Percentiles rank a stretch among this genome's conserved stretches.
These are phyloP conservation scores for Bryconaethiops microstoma DNA, from an alignment of 2,797 vertebrate genomes.

Conservation along the genomic window DNA sequence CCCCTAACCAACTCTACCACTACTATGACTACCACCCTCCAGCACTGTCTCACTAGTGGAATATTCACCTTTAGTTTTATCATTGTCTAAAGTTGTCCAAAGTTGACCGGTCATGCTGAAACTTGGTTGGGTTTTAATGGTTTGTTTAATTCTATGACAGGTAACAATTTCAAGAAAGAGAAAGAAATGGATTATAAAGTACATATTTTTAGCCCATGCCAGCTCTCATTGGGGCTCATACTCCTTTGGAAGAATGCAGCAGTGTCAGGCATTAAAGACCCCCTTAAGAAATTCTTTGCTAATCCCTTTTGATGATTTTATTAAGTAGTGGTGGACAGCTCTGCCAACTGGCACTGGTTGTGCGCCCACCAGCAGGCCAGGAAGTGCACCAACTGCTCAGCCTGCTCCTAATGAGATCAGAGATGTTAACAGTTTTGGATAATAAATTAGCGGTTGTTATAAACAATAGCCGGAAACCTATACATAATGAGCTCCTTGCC, in stretches of 20 bases:
- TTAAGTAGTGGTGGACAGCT: constrained; percentile 81
- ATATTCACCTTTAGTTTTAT: constrained; percentile 8
- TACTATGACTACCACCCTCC: constrained; percentile 5
- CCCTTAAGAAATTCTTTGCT: constrained; percentile 83
- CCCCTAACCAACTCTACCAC: constrained; percentile 52
- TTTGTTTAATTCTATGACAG: neutral
- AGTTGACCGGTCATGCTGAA: neutral
- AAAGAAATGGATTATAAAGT: neutral
- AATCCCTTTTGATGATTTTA: constrained; percentile 93
- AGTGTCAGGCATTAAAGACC: constrained; percentile 69
- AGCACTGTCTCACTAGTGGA: constrained; percentile 19
- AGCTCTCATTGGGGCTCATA: constrained; percentile 40
- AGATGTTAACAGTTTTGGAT: constrained; percentile 76
- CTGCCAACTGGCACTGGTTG: constrained; percentile 83
- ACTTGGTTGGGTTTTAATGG: neutral
- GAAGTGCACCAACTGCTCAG: constrained; percentile 70
- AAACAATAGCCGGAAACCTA: constrained; percentile 77
- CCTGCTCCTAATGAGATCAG: constrained; percentile 69
- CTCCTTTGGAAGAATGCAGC: constrained; percentile 49
- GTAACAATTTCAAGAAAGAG: neutral
- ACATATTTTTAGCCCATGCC: constrained; percentile 39
- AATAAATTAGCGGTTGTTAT: constrained; percentile 77
- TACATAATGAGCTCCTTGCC: constrained; percentile 77
- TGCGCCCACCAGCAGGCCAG: constrained; percentile 71
- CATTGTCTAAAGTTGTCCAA: neutral